Conservation (phyloP, 2,113 vertebrate genomes). For the Sigmodon hispidus region DNA sequence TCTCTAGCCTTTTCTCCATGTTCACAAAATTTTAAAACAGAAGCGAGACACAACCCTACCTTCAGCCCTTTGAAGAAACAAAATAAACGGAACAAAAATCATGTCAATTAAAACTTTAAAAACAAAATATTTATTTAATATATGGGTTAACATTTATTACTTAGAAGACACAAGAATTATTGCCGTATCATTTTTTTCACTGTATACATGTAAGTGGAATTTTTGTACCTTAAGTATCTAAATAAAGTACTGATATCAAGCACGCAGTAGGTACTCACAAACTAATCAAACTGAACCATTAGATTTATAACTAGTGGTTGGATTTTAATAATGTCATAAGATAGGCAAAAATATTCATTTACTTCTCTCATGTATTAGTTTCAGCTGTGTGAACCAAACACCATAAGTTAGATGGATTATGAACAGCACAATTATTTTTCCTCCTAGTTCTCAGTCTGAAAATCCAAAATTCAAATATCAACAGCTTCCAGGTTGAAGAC, state of each 20-base stretch:
- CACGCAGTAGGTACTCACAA: not conserved
- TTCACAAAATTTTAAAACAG: not conserved
- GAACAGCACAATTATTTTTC: not conserved
- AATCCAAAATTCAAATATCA: not conserved
- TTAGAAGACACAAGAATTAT: not conserved
- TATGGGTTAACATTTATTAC: not conserved
- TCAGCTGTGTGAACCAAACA: not conserved
- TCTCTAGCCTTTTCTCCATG: not conserved
- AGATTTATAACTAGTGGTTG: not conserved
- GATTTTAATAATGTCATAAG: not conserved
- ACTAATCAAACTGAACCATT: not conserved
- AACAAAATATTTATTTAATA: not conserved
- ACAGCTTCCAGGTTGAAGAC: not conserved
- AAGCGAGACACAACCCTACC: not conserved
- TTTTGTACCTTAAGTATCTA: not conserved
- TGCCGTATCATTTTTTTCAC: not conserved
- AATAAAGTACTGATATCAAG: not conserved
- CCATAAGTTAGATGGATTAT: not conserved
- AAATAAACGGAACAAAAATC: not conserved
- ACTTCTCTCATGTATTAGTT: not conserved
- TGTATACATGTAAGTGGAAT: not conserved
- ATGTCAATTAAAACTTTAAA: not conserved
- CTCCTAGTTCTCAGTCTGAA: not conserved
- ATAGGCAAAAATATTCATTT: constrained; percentile 27
- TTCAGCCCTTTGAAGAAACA: not conserved